Conservation (phyloP, 2,797 vertebrate genomes). For the Labeo calbasu region DNA sequence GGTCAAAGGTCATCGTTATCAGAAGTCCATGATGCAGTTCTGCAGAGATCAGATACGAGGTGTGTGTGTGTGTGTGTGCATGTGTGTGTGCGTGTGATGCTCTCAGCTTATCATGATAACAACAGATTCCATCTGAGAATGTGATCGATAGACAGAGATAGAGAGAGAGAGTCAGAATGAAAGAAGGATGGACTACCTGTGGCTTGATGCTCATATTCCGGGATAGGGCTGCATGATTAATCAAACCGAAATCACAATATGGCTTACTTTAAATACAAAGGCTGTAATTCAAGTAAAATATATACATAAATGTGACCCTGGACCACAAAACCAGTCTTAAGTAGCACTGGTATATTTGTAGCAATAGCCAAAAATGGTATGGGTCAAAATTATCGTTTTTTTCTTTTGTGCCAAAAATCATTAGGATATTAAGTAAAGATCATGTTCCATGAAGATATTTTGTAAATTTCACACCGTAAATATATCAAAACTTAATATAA, state of each 20-base stretch:
- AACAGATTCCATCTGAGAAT: slow-evolving; percentile 12
- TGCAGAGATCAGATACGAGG: slow-evolving; percentile 17
- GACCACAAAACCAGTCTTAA: too few relatives aligned
- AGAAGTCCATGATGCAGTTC: slow-evolving; percentile 38
- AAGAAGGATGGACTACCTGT: not conserved
- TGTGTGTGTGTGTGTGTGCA: slow-evolving; percentile 10
- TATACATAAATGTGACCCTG: not conserved
- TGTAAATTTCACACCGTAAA: too few relatives aligned
- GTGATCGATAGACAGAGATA: slow-evolving; percentile 14
- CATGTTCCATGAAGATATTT: too few relatives aligned
- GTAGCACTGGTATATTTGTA: too few relatives aligned
- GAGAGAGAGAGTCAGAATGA: not conserved
- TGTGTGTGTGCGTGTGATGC: not conserved
- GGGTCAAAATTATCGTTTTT: too few relatives aligned
- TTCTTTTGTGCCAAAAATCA: too few relatives aligned
- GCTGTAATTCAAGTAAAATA: not conserved
- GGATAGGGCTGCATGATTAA: slow-evolving; percentile 15
- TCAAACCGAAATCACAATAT: not conserved
- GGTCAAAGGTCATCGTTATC: slow-evolving; percentile 35
- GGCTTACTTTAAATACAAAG: not conserved
- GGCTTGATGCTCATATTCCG: not conserved
- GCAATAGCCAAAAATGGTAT: too few relatives aligned
- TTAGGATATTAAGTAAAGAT: too few relatives aligned
- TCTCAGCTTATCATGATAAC: slow-evolving; percentile 9
- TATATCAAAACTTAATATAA: too few relatives aligned